These are phyloP conservation scores for Tangara arthus DNA, from an alignment of 2,797 vertebrate species.

Conservation along the genomic window DNA sequence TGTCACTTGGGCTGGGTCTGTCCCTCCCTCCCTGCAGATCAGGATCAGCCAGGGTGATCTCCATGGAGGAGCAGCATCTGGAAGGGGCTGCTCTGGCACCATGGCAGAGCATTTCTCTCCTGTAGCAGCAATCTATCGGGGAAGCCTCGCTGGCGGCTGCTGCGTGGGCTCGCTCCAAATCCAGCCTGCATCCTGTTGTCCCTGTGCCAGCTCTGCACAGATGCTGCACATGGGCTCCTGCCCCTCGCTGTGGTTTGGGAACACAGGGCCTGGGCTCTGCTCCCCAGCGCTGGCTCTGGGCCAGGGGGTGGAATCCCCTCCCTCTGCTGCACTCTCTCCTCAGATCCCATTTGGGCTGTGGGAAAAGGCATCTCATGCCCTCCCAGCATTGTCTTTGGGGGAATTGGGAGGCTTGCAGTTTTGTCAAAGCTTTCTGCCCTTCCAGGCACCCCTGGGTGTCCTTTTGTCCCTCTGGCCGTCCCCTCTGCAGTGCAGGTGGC, in stretches of 20 bases:
- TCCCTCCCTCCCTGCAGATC: background rate
- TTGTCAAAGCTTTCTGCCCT: background rate
- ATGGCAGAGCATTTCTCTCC: background rate
- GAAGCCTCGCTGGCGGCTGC: background rate
- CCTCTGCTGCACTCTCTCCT: background rate
- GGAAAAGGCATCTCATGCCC: background rate
- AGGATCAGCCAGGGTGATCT: background rate
- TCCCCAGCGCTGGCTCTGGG: rapidly evolving
- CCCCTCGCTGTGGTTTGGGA: rapidly evolving
- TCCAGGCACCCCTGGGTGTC: background rate
- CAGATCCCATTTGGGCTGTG: background rate
- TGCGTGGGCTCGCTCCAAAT: background rate
- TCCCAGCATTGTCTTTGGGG: background rate
- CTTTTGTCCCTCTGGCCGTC: rapidly evolving
- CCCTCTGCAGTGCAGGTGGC: background rate
- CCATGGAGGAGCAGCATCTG: background rate
- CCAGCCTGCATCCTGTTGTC: background rate
- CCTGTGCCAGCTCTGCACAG: background rate
- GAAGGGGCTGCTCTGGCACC: background rate
- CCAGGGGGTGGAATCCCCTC: background rate
- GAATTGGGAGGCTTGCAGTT: rapidly evolving
- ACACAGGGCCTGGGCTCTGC: background rate
- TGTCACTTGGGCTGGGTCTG: background rate
- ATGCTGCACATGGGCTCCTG: background rate
- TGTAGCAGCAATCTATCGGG: background rate